These are phyloP conservation scores for Istiophorus platypterus DNA, from an alignment of 2,113 vertebrate species.

Conservation along the genomic window DNA sequence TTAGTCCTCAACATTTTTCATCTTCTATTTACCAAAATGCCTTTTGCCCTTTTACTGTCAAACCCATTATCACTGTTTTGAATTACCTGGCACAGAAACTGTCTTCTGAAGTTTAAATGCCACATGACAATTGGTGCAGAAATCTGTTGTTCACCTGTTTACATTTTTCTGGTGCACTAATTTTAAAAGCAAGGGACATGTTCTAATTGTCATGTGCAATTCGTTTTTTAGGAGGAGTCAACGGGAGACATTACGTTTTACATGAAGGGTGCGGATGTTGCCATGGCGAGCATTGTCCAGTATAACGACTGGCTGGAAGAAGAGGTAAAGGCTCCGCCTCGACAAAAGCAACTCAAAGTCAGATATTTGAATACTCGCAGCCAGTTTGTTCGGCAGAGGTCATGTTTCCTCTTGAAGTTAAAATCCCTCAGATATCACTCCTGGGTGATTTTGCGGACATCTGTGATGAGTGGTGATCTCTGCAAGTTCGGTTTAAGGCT, in stretches of 20 bases:
- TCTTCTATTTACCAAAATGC: background rate
- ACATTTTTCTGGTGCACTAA: background rate
- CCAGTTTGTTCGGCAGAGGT: background rate
- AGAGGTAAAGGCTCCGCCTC: constrained; percentile 85
- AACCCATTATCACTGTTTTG: background rate
- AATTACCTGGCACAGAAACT: no score
- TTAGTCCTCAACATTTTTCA: background rate
- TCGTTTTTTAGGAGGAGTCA: constrained; percentile 89
- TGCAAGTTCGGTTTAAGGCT: no score
- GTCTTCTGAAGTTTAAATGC: background rate
- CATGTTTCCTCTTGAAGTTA: background rate
- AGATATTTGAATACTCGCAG: background rate
- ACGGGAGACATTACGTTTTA: constrained; percentile 97
- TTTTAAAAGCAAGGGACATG: background rate
- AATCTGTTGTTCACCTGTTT: background rate
- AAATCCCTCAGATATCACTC: background rate
- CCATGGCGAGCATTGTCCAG: constrained; percentile 97
- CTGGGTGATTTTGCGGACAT: background rate
- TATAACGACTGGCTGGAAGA: constrained; percentile 99
- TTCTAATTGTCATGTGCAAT: background rate
- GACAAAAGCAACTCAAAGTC: background rate
- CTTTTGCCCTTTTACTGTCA: background rate
- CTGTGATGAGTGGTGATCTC: no score
- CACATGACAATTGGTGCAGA: background rate
- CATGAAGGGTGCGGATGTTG: constrained; percentile 97